A percentile compares a stretch with the other conserved stretches of the same genome.
Evolutionary conservation across 2,797 vertebrate genomes (phyloP).

Genomic region (Acridotheres tristis): DNA sequence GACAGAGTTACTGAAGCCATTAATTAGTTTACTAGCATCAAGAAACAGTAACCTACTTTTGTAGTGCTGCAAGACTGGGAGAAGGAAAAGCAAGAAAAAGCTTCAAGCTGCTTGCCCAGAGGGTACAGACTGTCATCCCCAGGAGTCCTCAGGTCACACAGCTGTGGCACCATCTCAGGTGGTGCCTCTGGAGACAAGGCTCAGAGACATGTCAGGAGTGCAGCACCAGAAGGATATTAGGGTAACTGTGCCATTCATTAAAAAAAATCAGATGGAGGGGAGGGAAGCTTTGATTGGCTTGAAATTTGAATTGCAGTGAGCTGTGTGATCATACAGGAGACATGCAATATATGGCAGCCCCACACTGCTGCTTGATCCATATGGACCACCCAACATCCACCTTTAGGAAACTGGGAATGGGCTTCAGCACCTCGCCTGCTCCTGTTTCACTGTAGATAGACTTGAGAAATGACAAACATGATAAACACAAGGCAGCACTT

Average conservation of each 20-base stretch:
- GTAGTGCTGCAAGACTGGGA: neutral
- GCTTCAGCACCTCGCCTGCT: neutral
- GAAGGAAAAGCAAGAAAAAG: neutral
- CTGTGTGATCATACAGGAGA: accelerated
- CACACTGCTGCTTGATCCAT: neutral
- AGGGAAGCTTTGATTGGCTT: neutral
- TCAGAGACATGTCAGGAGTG: accelerated
- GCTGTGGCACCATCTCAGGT: accelerated
- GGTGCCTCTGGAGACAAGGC: neutral
- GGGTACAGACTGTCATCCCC: neutral
- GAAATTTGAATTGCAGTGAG: neutral
- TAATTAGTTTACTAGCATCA: neutral
- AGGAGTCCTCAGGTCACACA: neutral
- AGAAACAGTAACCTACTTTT: neutral
- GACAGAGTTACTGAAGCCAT: neutral
- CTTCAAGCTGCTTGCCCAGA: neutral
- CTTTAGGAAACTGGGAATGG: neutral
- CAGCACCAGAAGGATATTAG: neutral
- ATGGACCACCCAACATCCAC: neutral
- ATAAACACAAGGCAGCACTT: neutral
- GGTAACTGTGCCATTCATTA: neutral
- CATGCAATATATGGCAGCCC: neutral
- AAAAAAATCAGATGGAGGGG: neutral
- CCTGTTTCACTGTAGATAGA: neutral
- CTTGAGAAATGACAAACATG: neutral